These are phyloP conservation scores for Anarhynchus alexandrinus DNA, from an alignment of 2,113 vertebrate genomes.

Conservation along the genomic window DNA sequence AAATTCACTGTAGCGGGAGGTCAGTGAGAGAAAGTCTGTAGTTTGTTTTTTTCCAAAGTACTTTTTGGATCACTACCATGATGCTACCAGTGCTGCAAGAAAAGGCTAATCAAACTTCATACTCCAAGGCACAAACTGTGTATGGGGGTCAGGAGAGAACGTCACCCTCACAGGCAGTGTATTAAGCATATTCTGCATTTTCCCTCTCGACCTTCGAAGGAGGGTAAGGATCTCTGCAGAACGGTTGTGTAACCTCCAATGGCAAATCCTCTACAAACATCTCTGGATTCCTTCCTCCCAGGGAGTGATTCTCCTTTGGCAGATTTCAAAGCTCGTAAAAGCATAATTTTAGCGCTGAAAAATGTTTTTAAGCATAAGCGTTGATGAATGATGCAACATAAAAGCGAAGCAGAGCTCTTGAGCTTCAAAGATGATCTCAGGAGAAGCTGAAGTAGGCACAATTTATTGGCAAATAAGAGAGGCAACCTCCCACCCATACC, in stretches of 20 bases:
- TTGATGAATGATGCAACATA: constrained; percentile 15
- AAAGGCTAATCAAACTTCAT: constrained; percentile 52
- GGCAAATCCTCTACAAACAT: background rate
- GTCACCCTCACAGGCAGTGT: background rate
- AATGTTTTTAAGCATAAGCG: constrained; percentile 7
- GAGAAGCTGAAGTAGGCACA: constrained; percentile 38
- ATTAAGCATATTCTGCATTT: constrained; percentile 50
- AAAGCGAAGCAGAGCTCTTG: constrained; percentile 50
- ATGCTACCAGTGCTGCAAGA: background rate
- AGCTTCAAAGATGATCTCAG: background rate
- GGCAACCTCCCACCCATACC: background rate
- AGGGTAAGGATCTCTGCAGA: background rate
- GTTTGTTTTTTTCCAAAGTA: constrained; percentile 42
- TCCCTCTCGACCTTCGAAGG: background rate
- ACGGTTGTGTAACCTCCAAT: background rate
- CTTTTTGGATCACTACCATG: constrained; percentile 57
- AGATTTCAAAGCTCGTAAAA: background rate
- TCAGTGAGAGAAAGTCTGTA: constrained; percentile 41
- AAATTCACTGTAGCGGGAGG: constrained; percentile 52
- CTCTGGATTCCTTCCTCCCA: background rate
- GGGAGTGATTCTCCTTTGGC: background rate
- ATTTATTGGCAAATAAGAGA: constrained; percentile 1
- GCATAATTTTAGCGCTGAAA: constrained; percentile 21
- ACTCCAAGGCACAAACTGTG: constrained; percentile 30
- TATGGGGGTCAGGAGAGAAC: constrained; percentile 37